These are phyloP conservation scores for Triplophysa yarkandensis DNA, from an alignment of 2,797 vertebrate species.

Conservation along the genomic window DNA sequence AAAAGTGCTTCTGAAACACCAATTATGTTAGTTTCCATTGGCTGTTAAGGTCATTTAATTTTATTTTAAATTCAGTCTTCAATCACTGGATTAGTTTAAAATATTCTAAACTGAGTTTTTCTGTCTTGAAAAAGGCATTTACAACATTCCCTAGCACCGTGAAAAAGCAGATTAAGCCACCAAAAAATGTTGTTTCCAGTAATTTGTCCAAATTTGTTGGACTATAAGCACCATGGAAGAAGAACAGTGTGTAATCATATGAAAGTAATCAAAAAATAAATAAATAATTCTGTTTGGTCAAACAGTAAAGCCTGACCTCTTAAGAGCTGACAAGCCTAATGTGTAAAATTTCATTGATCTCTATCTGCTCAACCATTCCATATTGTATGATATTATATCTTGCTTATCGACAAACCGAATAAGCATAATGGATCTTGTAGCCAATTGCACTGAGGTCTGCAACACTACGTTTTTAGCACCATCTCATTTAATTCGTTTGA, in stretches of 20 bases:
- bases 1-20: conserved; percentile 33
- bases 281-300: conserved; percentile 80
- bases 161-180: conserved; percentile 76
- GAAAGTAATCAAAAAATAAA: conserved; percentile 72
- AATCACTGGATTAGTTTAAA: conserved; percentile 62
- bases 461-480: conserved; percentile 70
- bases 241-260: conserved; percentile 71
- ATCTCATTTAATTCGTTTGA: conserved; percentile 57
- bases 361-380: conserved; percentile 70
- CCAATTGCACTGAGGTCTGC: conserved; percentile 67
- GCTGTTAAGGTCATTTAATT: conserved; percentile 56
- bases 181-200: conserved; percentile 84
- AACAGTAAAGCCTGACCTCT: conserved; percentile 73
- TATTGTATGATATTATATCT: conserved; percentile 62
- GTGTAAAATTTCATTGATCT: conserved; percentile 60
- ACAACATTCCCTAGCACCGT: conserved; percentile 90
- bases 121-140: conserved; percentile 77
- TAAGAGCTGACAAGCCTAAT: conserved; percentile 67
- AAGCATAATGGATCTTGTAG: conserved; percentile 60
- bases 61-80: conserved; percentile 63
- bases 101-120: conserved; percentile 52
- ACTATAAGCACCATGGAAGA: conserved; percentile 90
- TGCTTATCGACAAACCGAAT: conserved; percentile 60
- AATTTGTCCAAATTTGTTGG: conserved; percentile 73
- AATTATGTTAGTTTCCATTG: conserved; percentile 52